These are phyloP conservation scores for Entomobrya multifasciata DNA, from an alignment of 2,888 invertebrate species.

Conservation along the genomic window DNA sequence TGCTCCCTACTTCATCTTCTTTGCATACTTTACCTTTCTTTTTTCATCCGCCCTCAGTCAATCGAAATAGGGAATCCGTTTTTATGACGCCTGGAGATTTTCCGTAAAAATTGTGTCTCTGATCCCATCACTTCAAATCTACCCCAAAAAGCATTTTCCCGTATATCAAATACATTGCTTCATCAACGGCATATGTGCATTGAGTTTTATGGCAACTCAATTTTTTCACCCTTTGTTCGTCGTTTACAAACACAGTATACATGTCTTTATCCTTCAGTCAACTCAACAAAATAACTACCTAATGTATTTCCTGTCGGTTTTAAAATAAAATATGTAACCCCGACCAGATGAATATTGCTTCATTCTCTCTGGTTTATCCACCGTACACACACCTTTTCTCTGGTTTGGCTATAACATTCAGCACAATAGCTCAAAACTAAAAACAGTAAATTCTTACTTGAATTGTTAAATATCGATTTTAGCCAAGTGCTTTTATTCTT, in stretches of 20 bases:
- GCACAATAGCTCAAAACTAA: background rate
- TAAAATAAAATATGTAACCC: background rate
- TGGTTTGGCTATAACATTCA: no score
- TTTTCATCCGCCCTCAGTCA: slow-evolving; percentile 47
- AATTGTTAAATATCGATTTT: slow-evolving; percentile 43
- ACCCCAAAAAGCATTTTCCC: background rate
- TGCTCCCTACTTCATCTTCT: background rate
- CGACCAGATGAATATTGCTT: no score
- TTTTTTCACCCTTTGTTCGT: background rate
- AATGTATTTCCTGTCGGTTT: background rate
- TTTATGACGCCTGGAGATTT: slow-evolving; percentile 63
- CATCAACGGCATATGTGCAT: no score
- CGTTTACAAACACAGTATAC: background rate
- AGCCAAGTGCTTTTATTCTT: background rate
- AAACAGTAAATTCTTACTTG: background rate
- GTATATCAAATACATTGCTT: background rate
- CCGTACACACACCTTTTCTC: no score
- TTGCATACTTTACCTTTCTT: background rate
- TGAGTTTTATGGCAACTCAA: no score
- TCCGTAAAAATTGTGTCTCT: background rate
- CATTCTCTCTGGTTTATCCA: no score
- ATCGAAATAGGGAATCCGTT: slow-evolving; percentile 74
- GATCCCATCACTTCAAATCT: background rate
- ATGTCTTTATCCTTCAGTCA: background rate
- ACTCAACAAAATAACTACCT: background rate